Evolutionary conservation across 2,797 vertebrate species (phyloP).

Genomic region (Mergus octosetaceus): DNA sequence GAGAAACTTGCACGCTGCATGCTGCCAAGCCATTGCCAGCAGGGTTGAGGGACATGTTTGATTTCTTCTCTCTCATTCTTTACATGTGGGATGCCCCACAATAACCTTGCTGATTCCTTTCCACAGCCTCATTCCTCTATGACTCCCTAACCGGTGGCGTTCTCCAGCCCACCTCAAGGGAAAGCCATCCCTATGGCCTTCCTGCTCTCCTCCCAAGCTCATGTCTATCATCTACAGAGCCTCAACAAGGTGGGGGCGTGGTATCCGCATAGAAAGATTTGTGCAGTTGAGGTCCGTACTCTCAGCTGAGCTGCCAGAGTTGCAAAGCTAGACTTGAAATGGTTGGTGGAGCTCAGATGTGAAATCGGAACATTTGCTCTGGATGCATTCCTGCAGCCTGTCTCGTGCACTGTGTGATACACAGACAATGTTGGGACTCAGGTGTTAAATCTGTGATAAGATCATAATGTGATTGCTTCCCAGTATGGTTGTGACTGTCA

Average conservation of each 20-base stretch:
- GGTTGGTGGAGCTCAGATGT: background rate
- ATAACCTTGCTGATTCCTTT: background rate
- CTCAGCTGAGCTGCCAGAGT: background rate
- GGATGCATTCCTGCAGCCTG: background rate
- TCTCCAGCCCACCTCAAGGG: accelerated
- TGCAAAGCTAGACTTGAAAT: background rate
- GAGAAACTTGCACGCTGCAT: accelerated
- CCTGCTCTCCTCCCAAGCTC: background rate
- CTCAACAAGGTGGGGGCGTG: accelerated
- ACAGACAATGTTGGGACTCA: accelerated
- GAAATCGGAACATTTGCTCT: background rate
- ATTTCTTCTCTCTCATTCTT: background rate
- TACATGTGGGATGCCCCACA: accelerated
- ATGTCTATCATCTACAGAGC: accelerated
- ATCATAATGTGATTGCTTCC: accelerated
- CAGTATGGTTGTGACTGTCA: accelerated
- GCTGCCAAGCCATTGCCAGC: accelerated
- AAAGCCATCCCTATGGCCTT: accelerated
- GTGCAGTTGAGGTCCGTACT: background rate
- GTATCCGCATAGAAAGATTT: background rate
- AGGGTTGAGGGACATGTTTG: accelerated
- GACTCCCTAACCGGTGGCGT: background rate
- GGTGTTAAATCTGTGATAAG: no score
- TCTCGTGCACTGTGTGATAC: accelerated
- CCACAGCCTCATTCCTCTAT: background rate